These are phyloP conservation scores for Chymomyza amoena DNA, from an alignment of 2,888 invertebrate species.

Conservation along the genomic window DNA sequence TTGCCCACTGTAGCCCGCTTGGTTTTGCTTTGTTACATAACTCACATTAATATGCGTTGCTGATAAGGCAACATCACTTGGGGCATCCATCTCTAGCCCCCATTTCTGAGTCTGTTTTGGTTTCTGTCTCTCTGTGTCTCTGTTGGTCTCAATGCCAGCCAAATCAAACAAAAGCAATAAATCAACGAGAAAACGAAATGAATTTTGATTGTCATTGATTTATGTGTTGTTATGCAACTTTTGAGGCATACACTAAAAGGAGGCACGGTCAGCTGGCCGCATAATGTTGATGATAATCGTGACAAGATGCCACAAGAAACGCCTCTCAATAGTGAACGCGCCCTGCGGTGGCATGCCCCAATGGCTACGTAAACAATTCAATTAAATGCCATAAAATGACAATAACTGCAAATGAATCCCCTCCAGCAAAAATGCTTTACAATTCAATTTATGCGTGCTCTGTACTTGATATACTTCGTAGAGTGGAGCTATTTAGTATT, in stretches of 20 bases:
- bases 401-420: slow-evolving; percentile 9
- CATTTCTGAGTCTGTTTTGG: slow-evolving; percentile 6
- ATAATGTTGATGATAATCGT: slow-evolving; percentile 56
- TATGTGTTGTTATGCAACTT: slow-evolving; percentile 52
- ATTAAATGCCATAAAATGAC: slow-evolving; percentile 39
- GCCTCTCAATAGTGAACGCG: background rate
- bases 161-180: slow-evolving; percentile 69
- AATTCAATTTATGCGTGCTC: background rate
- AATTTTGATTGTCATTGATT: slow-evolving; percentile 73
- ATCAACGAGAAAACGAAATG: slow-evolving; percentile 65
- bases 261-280: slow-evolving; percentile 34
- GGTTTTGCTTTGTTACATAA: slow-evolving; percentile 29
- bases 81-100: background rate
- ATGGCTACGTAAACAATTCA: slow-evolving; percentile 24
- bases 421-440: background rate
- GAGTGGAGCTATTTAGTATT: too few species aligned
- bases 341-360: background rate
- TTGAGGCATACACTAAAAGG: background rate
- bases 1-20: slow-evolving; percentile 4
- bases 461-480: background rate
- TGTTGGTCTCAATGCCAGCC: slow-evolving; percentile 20
- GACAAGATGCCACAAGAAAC: slow-evolving; percentile 33
- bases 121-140: slow-evolving; percentile 2
- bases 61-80: slow-evolving; percentile 39
- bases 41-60: slow-evolving; percentile 67